Evolutionary conservation across 2,113 vertebrate species (phyloP), one percentile per base, ranked within the genome.

Genomic region (Cygnus atratus): DNA sequence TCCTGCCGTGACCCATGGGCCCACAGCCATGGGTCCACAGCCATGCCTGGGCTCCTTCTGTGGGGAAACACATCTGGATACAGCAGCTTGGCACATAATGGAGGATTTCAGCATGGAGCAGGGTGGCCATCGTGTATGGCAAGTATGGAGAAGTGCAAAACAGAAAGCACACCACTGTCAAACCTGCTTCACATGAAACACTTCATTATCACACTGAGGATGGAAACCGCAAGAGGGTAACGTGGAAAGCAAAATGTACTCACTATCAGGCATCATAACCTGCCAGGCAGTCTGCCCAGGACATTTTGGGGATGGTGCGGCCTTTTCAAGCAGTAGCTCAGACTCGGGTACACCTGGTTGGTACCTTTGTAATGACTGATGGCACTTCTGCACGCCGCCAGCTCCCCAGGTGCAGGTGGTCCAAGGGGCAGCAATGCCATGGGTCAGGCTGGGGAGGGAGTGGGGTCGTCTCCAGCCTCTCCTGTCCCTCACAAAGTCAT

Each of bases 11-110:
- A 2, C 33, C 18, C 6, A 6, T 12, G 46, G 72, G 62, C 35
- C 59, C 7, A 0, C 2, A 48, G 41, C 13, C 13, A 31, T 15
- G 66, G 46, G 50, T 88, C 39, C 0, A 0, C 48, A 68, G 67
- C 33, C 6, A 10, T 28, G n/a, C 25, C 67, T 35, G 17, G 61
- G 24, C 24, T 71, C 22, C 3, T 1, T 61, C 29, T 29, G 13
- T 74, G 17, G 12, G 67, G 79, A 61, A 35, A 6, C 3, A 0
- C 76, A 10, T 22, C 46, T 48, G 46, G 21, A 21, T 31, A 46
- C 3, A 5, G 61, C 46, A 22, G 17, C 50, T 87, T 77, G 84
- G 39, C 10, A 39, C 39, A 4, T 39, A 39, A 39, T 39, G 39
- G 35, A 31, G 28, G 39, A 25, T 87, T 89, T 70, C 37, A 18